These are phyloP conservation scores for Clarias macrocephalus DNA, from an alignment of 2,113 vertebrate species.

Conservation along the genomic window DNA sequence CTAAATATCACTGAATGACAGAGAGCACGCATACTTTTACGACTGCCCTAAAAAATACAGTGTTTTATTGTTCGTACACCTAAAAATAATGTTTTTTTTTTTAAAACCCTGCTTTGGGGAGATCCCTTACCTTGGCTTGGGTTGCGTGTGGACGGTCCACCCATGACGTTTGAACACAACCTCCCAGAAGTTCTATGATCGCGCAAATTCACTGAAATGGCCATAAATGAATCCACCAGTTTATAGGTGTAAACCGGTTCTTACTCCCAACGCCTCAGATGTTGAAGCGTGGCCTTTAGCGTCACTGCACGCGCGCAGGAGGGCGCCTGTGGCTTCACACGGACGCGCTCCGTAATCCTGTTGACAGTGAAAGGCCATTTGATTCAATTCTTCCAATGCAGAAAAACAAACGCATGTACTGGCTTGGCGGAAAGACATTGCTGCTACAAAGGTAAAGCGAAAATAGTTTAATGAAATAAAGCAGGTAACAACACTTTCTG, in stretches of 20 bases:
- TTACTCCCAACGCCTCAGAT: neutral
- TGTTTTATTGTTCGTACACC: slow-evolving; percentile 55
- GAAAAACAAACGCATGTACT: neutral
- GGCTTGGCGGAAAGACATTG: neutral
- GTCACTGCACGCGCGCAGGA: neutral
- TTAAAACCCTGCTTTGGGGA: slow-evolving; percentile 55
- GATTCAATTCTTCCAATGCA: neutral
- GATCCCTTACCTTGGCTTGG: slow-evolving; percentile 56
- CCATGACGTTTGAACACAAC: slow-evolving; percentile 38
- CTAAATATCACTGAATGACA: neutral
- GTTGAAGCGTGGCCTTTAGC: neutral
- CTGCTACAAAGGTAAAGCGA: neutral
- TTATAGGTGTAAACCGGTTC: neutral
- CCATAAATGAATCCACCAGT: slow-evolving; percentile 27
- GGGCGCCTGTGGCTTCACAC: neutral
- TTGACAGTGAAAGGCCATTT: neutral
- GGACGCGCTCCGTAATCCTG: neutral
- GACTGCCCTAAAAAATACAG: neutral
- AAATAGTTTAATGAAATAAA: neutral
- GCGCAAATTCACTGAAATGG: slow-evolving; percentile 17
- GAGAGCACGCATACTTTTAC: neutral
- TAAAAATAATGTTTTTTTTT: slow-evolving; percentile 67
- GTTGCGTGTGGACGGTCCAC: slow-evolving; percentile 56
- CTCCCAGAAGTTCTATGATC: slow-evolving; percentile 34
- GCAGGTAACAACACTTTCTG: neutral